Conservation (phyloP, 2,113 vertebrate species). For the Pseudolaguvia tuberculata region DNA sequence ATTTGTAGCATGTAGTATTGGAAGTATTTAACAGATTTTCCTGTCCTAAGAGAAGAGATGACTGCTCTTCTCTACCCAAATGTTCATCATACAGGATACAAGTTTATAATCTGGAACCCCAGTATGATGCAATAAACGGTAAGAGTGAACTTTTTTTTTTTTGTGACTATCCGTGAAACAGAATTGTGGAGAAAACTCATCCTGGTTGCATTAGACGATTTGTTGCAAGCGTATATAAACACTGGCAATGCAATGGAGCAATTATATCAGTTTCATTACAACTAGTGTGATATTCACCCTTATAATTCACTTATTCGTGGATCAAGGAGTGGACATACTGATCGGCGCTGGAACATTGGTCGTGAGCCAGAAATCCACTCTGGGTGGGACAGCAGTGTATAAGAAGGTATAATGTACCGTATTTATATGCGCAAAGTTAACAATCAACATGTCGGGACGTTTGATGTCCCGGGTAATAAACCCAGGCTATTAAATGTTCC, state of each 20-base stretch:
- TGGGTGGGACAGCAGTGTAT: not conserved
- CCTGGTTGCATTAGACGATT: not conserved
- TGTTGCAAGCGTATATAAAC: not conserved
- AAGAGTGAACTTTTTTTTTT: not conserved
- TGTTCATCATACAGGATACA: not conserved
- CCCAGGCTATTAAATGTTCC: no score
- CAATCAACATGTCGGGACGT: not conserved
- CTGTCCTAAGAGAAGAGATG: not conserved
- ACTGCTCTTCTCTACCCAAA: not conserved
- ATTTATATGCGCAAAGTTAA: not conserved
- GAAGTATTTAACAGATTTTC: not conserved
- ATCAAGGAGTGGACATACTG: not conserved
- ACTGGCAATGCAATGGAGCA: not conserved
- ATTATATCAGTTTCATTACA: not conserved
- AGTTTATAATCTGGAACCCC: not conserved
- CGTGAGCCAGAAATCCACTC: not conserved
- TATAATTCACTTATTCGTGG: not conserved
- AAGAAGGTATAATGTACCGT: not conserved
- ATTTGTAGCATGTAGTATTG: not conserved
- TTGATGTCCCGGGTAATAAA: no score
- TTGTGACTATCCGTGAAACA: fast-evolving
- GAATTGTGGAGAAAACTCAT: not conserved
- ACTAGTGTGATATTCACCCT: not conserved
- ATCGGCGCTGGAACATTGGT: no score
- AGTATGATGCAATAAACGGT: not conserved